Conservation (phyloP, 2,888 invertebrate species). For the Neuroscelio doddi region DNA sequence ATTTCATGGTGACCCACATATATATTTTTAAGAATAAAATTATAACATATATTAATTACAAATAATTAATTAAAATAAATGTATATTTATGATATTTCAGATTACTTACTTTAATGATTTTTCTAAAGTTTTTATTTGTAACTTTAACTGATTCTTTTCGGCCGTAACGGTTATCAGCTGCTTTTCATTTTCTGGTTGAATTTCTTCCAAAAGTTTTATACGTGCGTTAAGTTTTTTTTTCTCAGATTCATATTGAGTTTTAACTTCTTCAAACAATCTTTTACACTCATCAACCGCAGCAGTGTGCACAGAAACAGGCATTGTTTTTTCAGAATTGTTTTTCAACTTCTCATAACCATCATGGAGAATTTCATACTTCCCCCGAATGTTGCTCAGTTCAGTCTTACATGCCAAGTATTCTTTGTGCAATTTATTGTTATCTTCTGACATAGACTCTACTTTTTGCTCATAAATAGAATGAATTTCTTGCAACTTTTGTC, state of each 20-base stretch:
- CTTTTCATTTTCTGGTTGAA: slow-evolving; percentile 72
- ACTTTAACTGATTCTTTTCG: slow-evolving; percentile 74
- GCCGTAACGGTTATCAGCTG: slow-evolving; percentile 71
- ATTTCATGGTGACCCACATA: no score
- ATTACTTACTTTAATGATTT: slow-evolving; percentile 74
- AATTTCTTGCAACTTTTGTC: slow-evolving; percentile 82
- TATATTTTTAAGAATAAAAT: slow-evolving; percentile 2
- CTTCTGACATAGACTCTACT: slow-evolving; percentile 78
- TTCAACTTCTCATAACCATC: slow-evolving; percentile 74
- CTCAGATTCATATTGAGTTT: slow-evolving; percentile 81
- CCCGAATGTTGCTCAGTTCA: slow-evolving; percentile 76
- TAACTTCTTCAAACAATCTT: slow-evolving; percentile 83
- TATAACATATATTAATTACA: no score
- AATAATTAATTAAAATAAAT: neutral
- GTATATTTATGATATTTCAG: no score
- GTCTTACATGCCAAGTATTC: slow-evolving; percentile 76
- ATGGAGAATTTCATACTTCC: slow-evolving; percentile 75
- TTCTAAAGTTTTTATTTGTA: slow-evolving; percentile 74
- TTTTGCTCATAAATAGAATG: slow-evolving; percentile 83
- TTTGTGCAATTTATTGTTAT: slow-evolving; percentile 78
- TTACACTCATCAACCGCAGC: slow-evolving; percentile 83
- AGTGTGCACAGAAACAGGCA: slow-evolving; percentile 79
- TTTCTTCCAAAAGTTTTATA: slow-evolving; percentile 73
- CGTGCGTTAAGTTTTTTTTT: slow-evolving; percentile 76
- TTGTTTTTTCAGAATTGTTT: slow-evolving; percentile 74